Evolutionary conservation across 2,888 invertebrate genomes (phyloP), one percentile per base, ranked within the genome.

Genomic region (Drosophila anceps): DNA sequence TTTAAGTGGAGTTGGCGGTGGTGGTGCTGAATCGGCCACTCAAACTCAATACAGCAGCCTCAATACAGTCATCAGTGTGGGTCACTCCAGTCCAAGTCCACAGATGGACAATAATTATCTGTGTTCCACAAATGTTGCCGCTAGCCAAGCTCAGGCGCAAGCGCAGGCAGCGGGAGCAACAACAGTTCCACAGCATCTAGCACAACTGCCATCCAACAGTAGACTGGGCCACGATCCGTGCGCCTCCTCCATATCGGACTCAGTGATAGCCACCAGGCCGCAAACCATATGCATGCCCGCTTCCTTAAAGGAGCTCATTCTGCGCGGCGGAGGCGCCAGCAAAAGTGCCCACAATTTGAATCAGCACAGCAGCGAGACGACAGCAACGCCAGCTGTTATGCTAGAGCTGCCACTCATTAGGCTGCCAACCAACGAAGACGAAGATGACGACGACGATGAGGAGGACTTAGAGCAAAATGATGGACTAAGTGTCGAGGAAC

Each of bases 341-440:
- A 83, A 77, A 61, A 90, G 88, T 60, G 88, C 85, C 9, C 73
- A 85, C 54, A 85, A 84, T 44, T 75, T 89, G 6, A 79, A 73
- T 48, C 62, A 75, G 46, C 78, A 63, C 33, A 55, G 58, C 51
- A 54, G 61, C 24, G 69, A 78, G 53, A 41, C 55, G 33, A 69
- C 69, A 31, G 75, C 71, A n/a, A 79, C 79, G 37, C 59, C 90
- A 13, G 81, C 92, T 73, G 93, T 93, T 51, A 92, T 93, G 88
- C 82, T 93, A 44, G 93, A 93, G 84, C 82, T 93, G 82, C 93
- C 93, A 53, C 83, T 93, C 50, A 93, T 93, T 69, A 82, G 91
- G 64, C 81, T 93, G 79, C 93, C 92, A 64, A 91, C 92, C 33
- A 90, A 88, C 5, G 90, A 90, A 13, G 90, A 82, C 8, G 72